Evolutionary conservation across 1,140 invertebrate species (phyloP), one percentile per base, ranked within the genome.

Genomic region (Cyphomyrmex costatus): DNA sequence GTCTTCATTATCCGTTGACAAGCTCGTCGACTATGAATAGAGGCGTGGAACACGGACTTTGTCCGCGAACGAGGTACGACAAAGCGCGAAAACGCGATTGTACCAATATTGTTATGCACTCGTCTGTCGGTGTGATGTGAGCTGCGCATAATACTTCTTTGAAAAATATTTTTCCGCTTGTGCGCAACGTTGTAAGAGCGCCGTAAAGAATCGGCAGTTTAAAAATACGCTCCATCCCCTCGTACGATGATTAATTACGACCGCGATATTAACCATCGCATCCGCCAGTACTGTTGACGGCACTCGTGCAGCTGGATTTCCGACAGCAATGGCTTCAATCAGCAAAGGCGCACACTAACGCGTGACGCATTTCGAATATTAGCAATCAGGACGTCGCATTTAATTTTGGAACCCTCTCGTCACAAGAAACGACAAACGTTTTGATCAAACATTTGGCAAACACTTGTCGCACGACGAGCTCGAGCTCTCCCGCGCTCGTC

Each of bases 381-480:
- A 89, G 79, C 92, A 91, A 92, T 92, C 87, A 88, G 68, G 83
- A 86, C 86, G 92, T 91, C 82, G 91, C 94, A 93, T 95, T 94
- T 93, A 95, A 94, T 94, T 94, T 94, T 87, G 89, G 89, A 68
- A 70, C 56, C 63, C 86, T 77, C 82, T 80, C 76, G 84, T 89
- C 89, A 74, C 87, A 89, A 92, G 93, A 94, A 94, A 91, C 91
- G 91, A 93, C 93, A 93, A 94, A 94, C 93, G 94, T 94, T 94
- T 93, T 92, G 92, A 94, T 94, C 93, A 94, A 94, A 95, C 94
- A 94, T 94, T 95, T 94, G 94, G 94, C 93, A 93, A 95, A 93
- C 93, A 94, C 93, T 95, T 93, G 90, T 94, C 86, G 86, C 68
- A 10, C 30, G 91, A 74, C 61, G 89, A 85, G 79, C 88, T 68